Percentiles rank a stretch among this genome's conserved stretches.
These are phyloP conservation scores for Mus spicilegus DNA, from an alignment of 2,113 vertebrate genomes.

Conservation along the genomic window DNA sequence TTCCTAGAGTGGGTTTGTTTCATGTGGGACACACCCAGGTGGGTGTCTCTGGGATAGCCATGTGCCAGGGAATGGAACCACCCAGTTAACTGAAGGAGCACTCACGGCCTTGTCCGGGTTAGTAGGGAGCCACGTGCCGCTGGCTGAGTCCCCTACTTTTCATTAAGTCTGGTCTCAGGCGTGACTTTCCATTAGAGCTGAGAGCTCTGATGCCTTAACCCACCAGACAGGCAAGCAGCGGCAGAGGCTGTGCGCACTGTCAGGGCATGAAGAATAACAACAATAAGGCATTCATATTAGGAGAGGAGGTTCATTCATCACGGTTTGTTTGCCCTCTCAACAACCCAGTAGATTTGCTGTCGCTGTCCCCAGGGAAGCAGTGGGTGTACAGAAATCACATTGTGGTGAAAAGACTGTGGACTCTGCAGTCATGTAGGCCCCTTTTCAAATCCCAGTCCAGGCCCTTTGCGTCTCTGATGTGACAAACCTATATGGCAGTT, in stretches of 20 bases:
- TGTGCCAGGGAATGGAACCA: neutral
- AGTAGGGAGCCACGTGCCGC: conserved; percentile 3
- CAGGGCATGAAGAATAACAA: conserved; percentile 69
- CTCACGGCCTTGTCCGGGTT: conserved; percentile 54
- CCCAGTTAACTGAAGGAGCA: conserved; percentile 25
- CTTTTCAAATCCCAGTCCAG: neutral
- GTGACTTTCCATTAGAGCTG: conserved; percentile 12
- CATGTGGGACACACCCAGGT: conserved; percentile 5
- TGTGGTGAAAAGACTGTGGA: neutral
- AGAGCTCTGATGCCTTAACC: conserved; percentile 19
- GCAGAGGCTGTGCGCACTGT: conserved; percentile 13
- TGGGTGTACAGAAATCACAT: conserved; percentile 12
- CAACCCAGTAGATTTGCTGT: conserved; percentile 38
- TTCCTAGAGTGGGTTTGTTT: conserved; percentile 25
- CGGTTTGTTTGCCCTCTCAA: conserved; percentile 63
- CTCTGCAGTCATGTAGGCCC: neutral
- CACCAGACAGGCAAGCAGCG: neutral
- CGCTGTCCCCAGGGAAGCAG: conserved; percentile 58
- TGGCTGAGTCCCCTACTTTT: conserved; percentile 42
- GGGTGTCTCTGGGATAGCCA: conserved; percentile 15
- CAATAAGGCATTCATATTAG: conserved; percentile 69
- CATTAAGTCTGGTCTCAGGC: conserved; percentile 54
- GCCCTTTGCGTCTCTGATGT: neutral
- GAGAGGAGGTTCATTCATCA: conserved; percentile 64
- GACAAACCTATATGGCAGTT: neutral